A percentile compares a stretch with the other conserved stretches of the same genome.
Conservation (phyloP, 2,888 invertebrate genomes). For the Adelphocoris suturalis region DNA sequence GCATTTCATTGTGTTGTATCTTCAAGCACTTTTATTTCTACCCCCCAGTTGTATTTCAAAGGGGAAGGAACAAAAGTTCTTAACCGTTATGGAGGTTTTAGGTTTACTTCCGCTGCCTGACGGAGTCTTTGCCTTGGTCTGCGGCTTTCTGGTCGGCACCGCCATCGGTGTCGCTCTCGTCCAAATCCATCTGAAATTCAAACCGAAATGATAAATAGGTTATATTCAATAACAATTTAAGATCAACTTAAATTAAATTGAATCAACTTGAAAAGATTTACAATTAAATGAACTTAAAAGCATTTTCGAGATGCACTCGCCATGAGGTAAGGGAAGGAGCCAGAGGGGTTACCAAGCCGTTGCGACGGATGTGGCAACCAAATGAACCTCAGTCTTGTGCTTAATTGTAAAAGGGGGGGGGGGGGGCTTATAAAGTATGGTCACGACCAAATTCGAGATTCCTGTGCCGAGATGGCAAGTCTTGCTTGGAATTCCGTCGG, state of each 20-base stretch:
- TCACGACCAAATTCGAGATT: no score
- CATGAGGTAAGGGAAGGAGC: no score
- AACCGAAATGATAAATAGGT: background rate
- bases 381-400: no score
- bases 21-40: background rate
- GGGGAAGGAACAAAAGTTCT: background rate
- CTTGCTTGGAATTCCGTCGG: no score
- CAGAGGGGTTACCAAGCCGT: no score
- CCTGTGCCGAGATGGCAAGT: no score
- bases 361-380: no score
- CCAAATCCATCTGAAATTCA: slow-evolving; percentile 91
- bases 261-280: no score
- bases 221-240: background rate
- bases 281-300: background rate
- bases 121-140: slow-evolving; percentile 77
- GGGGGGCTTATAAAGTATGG: no score
- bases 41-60: background rate
- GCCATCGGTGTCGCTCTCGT: slow-evolving; percentile 95
- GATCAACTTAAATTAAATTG: no score
- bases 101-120: slow-evolving; percentile 77
- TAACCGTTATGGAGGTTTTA: background rate
- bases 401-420: no score
- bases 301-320: no score
- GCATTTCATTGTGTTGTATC: background rate
- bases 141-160: slow-evolving; percentile 87